Evolutionary conservation across 1,140 invertebrate genomes (phyloP), one percentile per base, ranked within the genome.

Genomic region (Melanaphis sacchari): DNA sequence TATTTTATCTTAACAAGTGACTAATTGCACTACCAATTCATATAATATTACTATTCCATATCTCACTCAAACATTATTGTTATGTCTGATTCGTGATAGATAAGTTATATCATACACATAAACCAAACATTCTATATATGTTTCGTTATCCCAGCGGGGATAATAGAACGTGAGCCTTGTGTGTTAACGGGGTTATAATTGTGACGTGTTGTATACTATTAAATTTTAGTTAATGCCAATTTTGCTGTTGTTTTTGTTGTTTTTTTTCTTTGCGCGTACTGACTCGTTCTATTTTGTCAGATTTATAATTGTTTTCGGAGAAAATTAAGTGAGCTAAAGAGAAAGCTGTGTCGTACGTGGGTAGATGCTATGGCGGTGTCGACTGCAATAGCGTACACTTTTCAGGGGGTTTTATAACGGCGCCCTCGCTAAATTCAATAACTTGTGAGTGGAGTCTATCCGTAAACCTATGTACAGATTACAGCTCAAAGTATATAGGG

Each of bases 71-170:
- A 5, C 31, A 8, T 59, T 76, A n/a, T 76, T n/a, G 59, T n/a
- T 1, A 22, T n/a, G 31, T n/a, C 31, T n/a, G n/a, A n/a, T 36
- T 22, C 59, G 15, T 18, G 31, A n/a, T 76, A n/a, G 59, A 15
- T n/a, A 18, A 76, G 31, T n/a, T n/a, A n/a, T 76, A 76, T n/a
- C n/a, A 76, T 26, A 84, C 22, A 40, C 9, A 84, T 40, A 41
- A 84, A 84, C 82, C 38, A 84, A 84, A 40, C 24, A 84, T 84
- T 84, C 82, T 15, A 84, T 24, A 84, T 40, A 84, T 40, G 82
- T 84, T 4, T 1, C 40, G 40, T 76, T n/a, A 76, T n/a, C 15
- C 59, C 31, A 36, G 5, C 31, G 59, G 59, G 31, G 59, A 76
- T 76, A 76, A 76, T 15, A n/a, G 59, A n/a, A 76, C 59, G 59